Conservation (phyloP, 2,113 vertebrate genomes). For the Nanorana parkeri region DNA sequence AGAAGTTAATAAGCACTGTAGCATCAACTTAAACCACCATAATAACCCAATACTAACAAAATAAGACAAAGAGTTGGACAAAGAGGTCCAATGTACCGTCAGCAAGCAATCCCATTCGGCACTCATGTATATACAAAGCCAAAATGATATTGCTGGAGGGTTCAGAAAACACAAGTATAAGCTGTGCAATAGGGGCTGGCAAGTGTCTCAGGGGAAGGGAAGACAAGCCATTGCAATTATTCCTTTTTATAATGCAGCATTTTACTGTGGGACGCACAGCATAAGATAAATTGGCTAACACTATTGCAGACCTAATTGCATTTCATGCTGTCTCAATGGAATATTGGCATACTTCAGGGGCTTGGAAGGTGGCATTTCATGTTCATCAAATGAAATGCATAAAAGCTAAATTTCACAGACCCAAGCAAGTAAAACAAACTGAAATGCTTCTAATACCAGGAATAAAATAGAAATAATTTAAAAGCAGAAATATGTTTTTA, state of each 20-base stretch:
- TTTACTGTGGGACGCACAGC: not conserved
- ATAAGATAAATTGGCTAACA: not conserved
- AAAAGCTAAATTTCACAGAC: slow-evolving; percentile 2
- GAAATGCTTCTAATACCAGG: not conserved
- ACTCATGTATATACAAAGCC: no score
- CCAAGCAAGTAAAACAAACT: not conserved
- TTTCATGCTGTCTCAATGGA: not conserved
- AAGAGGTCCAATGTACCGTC: no score
- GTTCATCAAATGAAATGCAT: slow-evolving; percentile 1
- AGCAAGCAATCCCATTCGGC: no score
- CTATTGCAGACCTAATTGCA: not conserved
- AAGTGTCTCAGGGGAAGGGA: no score
- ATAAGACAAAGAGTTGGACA: no score
- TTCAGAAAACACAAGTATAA: no score
- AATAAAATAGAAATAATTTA: not conserved
- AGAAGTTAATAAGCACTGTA: no score
- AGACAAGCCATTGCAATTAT: not conserved
- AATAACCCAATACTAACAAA: no score
- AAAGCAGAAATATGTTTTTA: not conserved
- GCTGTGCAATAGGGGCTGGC: no score
- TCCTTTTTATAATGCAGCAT: not conserved
- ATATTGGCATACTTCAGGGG: not conserved
- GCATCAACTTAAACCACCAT: no score
- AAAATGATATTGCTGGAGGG: no score
- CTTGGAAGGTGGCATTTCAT: not conserved